Evolutionary conservation across 2,888 invertebrate genomes (phyloP).

Genomic region (Opisthograptis luteolata): DNA sequence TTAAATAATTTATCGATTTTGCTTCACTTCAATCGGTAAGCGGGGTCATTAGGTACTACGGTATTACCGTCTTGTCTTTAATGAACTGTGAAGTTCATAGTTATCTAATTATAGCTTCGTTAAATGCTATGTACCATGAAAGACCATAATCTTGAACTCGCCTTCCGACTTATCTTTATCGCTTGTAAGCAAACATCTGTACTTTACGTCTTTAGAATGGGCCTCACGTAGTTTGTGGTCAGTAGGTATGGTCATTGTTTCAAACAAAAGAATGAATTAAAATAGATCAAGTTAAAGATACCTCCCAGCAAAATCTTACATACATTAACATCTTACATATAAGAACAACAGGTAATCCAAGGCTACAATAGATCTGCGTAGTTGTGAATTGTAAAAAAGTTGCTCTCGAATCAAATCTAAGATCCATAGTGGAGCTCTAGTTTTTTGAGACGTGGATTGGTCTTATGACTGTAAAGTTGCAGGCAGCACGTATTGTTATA

Average conservation of each 20-base stretch:
- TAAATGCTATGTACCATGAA: not conserved
- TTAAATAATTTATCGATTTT: constrained; percentile 57
- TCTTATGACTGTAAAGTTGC: no score
- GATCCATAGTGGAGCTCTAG: no score
- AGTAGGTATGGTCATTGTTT: constrained; percentile 5
- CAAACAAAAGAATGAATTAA: constrained; percentile 4
- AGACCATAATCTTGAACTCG: not conserved
- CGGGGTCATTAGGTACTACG: constrained; percentile 47
- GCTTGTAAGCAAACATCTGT: no score
- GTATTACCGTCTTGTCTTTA: constrained; percentile 7
- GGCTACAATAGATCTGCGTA: no score
- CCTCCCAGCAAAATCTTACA: not conserved
- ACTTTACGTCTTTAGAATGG: not conserved
- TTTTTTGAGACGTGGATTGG: no score
- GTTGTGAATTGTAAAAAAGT: no score
- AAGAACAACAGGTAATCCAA: no score
- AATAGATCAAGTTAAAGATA: constrained; percentile 5
- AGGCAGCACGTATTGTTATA: no score
- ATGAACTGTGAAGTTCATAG: constrained; percentile 14
- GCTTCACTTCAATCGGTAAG: constrained; percentile 52
- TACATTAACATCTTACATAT: no score
- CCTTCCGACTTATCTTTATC: not conserved
- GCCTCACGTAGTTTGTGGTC: not conserved
- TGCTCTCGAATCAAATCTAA: no score
- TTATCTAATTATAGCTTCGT: not conserved